Base-by-base conservation (phyloP, 2,797 vertebrate genomes). In the Eurystomus glaucurus region DNA sequence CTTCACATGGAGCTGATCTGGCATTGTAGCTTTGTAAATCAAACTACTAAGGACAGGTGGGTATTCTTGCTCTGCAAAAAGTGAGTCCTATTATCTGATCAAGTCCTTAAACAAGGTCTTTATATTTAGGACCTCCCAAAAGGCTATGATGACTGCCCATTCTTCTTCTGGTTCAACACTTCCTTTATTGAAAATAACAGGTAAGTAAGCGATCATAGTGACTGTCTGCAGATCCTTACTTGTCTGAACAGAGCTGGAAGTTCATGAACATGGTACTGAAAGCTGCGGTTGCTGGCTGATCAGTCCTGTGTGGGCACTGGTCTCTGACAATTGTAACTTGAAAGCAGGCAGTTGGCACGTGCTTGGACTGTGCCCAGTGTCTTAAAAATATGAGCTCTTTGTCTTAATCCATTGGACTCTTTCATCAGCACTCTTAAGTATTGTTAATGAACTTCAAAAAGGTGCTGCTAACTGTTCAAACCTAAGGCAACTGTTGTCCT, bases 121-220 rank as follows among this genome's bases (percentile, higher is more conserved):
- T 97, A 19, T 93, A 33, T 76, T 75, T 83, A 99, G 99, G 98
- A 98, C 94, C 98, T 99, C 83, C 99, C 99, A 4, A 99, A 99
- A 94, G 99, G 99, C 86, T 99, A 99, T 46, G 99, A 99, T 88
- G 98, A 98, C 91, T 99, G 99, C 78, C 98, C 99, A 0, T 99
- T 99, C 97, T 99, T 99, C 97, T 99, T 99, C 96, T 99, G 99
- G 99, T 99, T 99, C 97, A 99, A 99, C 83, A 99, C 99, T 41
- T 99, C 99, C 52, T 99, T 99, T 91, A 95, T 99, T 97, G 97
- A 98, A 65, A 98, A 99, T 39, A 98, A 99, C 96, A 99, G 98
- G 99, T 99, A 98, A 39, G 99, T 99, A 98, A 39, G 98, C 28
- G 52, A 64, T 41, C 9, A 2, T 13, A 52, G 25, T 31, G 55